These are phyloP conservation scores for Caenorhabditis uteleia DNA, from an alignment of 2,888 invertebrate genomes.

Conservation along the genomic window DNA sequence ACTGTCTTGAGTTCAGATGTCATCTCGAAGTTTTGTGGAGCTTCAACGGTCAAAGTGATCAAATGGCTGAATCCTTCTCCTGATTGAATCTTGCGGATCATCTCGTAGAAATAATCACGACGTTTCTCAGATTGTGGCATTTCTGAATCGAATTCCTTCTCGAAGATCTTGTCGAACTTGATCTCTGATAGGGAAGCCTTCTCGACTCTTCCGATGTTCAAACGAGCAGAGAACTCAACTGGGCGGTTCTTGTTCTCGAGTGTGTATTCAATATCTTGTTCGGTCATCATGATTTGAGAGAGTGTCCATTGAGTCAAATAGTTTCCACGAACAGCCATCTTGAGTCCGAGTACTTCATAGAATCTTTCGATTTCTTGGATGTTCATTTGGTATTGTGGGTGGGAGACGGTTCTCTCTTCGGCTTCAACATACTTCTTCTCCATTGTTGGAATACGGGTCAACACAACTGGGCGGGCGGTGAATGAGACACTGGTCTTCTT, in stretches of 20 bases:
- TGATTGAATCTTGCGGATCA: slow-evolving; percentile 20
- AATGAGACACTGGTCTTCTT: slow-evolving; percentile 33
- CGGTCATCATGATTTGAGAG: slow-evolving; percentile 34
- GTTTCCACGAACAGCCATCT: slow-evolving; percentile 38
- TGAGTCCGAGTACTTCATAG: slow-evolving; percentile 38
- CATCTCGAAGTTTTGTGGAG: slow-evolving; percentile 7
- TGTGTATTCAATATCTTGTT: slow-evolving; percentile 51
- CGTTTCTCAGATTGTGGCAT: slow-evolving; percentile 15
- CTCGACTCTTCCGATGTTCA: slow-evolving; percentile 12
- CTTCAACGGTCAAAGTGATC: slow-evolving; percentile 18
- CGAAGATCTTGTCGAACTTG: slow-evolving; percentile 41
- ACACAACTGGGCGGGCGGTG: slow-evolving; percentile 54
- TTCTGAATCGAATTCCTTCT: slow-evolving; percentile 31
- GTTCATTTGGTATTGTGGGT: slow-evolving; percentile 30
- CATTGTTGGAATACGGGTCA: slow-evolving; percentile 46
- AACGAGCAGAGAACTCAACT: slow-evolving; percentile 19
- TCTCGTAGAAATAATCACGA: slow-evolving; percentile 32
- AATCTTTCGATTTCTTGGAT: slow-evolving; percentile 22
- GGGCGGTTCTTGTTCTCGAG: slow-evolving; percentile 27
- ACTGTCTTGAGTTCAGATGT: slow-evolving; percentile 20
- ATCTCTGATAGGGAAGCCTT: slow-evolving; percentile 17
- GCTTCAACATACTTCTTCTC: slow-evolving; percentile 40
- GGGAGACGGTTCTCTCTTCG: slow-evolving; percentile 50
- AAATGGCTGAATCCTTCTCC: slow-evolving; percentile 20
- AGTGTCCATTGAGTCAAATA: slow-evolving; percentile 32